Evolutionary conservation across 2,797 vertebrate species (phyloP), one percentile per base, ranked within the genome.

Genomic region (Acanthis flammea): DNA sequence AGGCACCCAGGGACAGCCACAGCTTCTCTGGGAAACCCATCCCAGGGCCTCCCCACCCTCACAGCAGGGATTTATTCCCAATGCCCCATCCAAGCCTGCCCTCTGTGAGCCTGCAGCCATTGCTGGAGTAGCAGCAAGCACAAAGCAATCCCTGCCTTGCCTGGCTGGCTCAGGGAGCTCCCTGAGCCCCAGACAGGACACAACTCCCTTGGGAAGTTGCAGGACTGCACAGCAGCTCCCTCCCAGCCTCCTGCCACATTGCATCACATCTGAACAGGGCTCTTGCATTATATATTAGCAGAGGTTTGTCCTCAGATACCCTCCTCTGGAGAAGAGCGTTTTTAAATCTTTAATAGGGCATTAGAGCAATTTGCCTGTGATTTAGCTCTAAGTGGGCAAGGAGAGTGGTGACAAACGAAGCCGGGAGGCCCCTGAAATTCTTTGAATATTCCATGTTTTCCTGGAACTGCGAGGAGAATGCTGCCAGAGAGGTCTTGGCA

Each of bases 321-420:
- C 95, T 88, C 8, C 84, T 75, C 79, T 14, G 70, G 79, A 91
- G 92, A 94, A 94, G 87, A 25, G 87, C 76, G 6, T 92, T 94
- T 96, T 76, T 57, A 92, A 96, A 95, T 94, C 92, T 96, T 96
- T 96, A 96, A 94, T 94, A 83, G 85, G 89, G 85, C 94, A 88
- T 95, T 97, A 96, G 92, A 95, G 94, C 89, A 96, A 92, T 97
- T 95, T 95, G 94, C 87, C 84, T 92, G 91, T 48, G 96, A 91
- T 94, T 92, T 55, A 47, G 60, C 87, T 95, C 91, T 90, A 96
- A 96, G 93, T 95, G 94, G 95, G 89, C 77, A 90, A 71, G 75
- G 75, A 94, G 84, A 70, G 77, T 67, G 84, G 94, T 91, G 76
- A 94, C 92, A 96, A 95, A 92, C 57, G 76, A 78, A 79, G 93